Percentiles rank a stretch among this genome's conserved stretches.
Conservation (phyloP, 2,888 invertebrate genomes). For the Andrena minutula region DNA sequence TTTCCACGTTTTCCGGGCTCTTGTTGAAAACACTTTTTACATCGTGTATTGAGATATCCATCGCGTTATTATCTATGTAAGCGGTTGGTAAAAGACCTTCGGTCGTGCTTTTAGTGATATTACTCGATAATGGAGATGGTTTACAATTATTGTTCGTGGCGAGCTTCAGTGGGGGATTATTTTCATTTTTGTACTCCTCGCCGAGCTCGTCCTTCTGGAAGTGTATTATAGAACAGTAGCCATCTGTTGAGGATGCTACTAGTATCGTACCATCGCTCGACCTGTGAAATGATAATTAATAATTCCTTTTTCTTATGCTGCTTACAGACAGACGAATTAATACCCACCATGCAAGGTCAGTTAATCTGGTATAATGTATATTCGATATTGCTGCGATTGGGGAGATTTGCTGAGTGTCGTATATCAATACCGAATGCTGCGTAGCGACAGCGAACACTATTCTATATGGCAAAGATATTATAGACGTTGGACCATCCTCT, state of each 20-base stretch:
- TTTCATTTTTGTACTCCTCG: constrained; percentile 82
- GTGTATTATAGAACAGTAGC: constrained; percentile 94
- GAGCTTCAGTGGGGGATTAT: not conserved
- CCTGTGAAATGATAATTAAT: constrained; percentile 84
- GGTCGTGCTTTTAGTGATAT: constrained; percentile 5
- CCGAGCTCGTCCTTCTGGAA: constrained; percentile 92
- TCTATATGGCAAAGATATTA: constrained; percentile 90
- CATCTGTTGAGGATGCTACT: constrained; percentile 94
- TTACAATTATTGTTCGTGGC: constrained; percentile 14
- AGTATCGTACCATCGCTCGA: constrained; percentile 92
- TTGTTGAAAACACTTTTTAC: not conserved
- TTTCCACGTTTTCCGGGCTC: constrained; percentile 27
- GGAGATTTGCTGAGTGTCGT: constrained; percentile 93
- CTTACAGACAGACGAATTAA: constrained; percentile 19
- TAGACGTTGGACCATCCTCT: constrained; percentile 86
- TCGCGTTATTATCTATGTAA: constrained; percentile 78
- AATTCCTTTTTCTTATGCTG: not conserved
- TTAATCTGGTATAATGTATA: constrained; percentile 95
- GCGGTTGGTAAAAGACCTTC: constrained; percentile 11
- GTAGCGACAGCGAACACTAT: constrained; percentile 97
- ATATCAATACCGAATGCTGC: constrained; percentile 93
- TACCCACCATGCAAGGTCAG: constrained; percentile 93
- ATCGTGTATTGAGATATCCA: constrained; percentile 78
- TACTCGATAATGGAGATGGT: constrained; percentile 17
- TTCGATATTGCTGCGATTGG: constrained; percentile 94